Percentiles rank a stretch among this genome's conserved stretches.
phyloP scores from a whole-genome alignment of 2,113 vertebrate species.

The Anser brachyrhynchus region DNA sequence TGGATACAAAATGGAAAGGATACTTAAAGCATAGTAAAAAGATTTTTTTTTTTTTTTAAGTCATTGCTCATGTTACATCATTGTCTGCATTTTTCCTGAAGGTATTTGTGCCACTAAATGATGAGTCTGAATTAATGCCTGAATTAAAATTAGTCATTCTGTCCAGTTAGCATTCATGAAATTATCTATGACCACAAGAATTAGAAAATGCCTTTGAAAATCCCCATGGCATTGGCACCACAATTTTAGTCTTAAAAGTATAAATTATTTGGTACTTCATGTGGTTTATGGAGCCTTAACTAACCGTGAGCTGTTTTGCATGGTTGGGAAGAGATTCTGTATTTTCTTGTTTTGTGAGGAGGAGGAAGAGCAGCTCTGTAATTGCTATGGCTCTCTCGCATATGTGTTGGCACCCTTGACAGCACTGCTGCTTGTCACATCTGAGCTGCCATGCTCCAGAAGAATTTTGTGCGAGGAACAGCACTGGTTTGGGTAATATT shows the following conservation, averaged over 20 bases:
- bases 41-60: background rate
- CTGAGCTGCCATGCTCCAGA: background rate
- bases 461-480: background rate
- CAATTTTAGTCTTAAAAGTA: background rate
- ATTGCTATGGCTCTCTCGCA: background rate
- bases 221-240: background rate
- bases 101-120: background rate
- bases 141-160: background rate
- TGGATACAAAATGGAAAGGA: background rate
- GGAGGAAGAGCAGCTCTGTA: background rate
- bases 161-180: background rate
- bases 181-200: background rate
- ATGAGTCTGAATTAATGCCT: background rate
- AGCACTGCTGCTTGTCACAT: background rate
- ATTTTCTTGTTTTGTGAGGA: background rate
- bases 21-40: background rate
- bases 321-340: background rate
- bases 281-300: background rate
- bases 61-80: background rate
- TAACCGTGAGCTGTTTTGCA: background rate
- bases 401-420: background rate
- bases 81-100: background rate
- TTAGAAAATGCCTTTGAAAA: background rate
- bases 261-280: background rate
- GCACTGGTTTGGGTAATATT: background rate